phyloP scores from a whole-genome alignment of 2,797 vertebrate genomes.

The Aphelocoma californica region DNA sequence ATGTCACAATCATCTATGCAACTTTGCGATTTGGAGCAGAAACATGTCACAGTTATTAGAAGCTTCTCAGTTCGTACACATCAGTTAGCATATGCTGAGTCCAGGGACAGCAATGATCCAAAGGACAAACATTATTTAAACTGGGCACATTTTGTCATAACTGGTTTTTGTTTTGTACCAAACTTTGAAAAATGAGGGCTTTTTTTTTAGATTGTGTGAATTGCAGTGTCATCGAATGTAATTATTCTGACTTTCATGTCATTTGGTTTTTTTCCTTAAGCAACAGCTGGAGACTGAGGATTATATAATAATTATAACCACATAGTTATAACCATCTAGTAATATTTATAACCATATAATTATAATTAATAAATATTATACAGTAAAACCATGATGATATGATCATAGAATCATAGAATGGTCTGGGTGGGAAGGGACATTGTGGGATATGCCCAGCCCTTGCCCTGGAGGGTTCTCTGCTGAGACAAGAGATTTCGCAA shows the following conservation, averaged over 20 bases:
- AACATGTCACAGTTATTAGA: not conserved
- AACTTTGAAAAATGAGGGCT: not conserved
- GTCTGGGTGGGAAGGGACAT: not conserved
- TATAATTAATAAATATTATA: not conserved
- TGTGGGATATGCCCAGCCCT: too few relatives aligned
- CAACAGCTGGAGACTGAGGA: not conserved
- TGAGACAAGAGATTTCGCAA: too few relatives aligned
- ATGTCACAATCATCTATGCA: not conserved
- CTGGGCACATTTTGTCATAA: not conserved
- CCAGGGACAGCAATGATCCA: not conserved
- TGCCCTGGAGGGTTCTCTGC: too few relatives aligned
- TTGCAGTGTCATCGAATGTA: not conserved
- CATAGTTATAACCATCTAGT: not conserved
- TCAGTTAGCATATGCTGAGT: not conserved
- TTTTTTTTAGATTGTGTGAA: not conserved
- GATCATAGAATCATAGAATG: not conserved
- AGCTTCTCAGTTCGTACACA: not conserved
- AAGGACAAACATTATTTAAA: not conserved
- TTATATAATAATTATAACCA: not conserved
- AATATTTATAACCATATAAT: not conserved
- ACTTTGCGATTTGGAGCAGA: not conserved
- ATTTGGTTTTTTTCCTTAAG: not conserved
- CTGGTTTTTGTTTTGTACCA: constrained; percentile 9
- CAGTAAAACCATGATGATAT: not conserved
- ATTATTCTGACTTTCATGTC: not conserved